Evolutionary conservation across 2,113 vertebrate species (phyloP), one percentile per base, ranked within the genome.

Genomic region (Lasiurus borealis): DNA sequence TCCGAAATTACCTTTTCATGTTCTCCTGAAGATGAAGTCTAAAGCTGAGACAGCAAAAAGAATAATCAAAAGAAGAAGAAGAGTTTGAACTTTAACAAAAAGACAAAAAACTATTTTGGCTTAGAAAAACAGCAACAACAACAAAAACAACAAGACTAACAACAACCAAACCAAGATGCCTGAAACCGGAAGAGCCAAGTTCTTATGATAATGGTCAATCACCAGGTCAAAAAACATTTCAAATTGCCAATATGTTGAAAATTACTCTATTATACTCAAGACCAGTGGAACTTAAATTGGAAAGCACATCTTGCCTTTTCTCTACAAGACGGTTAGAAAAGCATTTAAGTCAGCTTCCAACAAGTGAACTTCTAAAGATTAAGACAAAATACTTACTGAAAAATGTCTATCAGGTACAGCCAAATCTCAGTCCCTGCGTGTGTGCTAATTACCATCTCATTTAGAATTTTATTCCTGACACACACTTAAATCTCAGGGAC

Each of bases 401-500:
- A 50, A 76, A 57, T 83, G 34, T 40, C 0, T 57, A 59, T 46
- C 18, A 52, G 64, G 64, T 23, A 85, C 8, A 59, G 48, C 50
- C 82, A 93, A 89, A 54, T 85, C 75, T 91, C 64, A 50, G 80
- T 85, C 36, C 46, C 29, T 21, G 10, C 19, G 34, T 94, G 31
- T 44, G 18, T 13, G 46, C 84, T 94, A 89, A 95, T 89, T 93
- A 95, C 40, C 88, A 84, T 72, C 46, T 86, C 75, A 93, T 78
- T 94, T 80, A 89, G 86, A 94, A 93, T 89, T 85, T 96, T 94
- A 73, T 95, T 93, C 78, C 3, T 83, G 86, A 73, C 19, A 76
- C 48, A 95, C 64, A 54, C 76, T 93, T 86, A 71, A 75, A 83
- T 86, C 80, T 75, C 36, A 81, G 71, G 31, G 40, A 80, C 36